phyloP scores from a whole-genome alignment of 2,797 vertebrate genomes.

The Phataginus tetradactyla region DNA sequence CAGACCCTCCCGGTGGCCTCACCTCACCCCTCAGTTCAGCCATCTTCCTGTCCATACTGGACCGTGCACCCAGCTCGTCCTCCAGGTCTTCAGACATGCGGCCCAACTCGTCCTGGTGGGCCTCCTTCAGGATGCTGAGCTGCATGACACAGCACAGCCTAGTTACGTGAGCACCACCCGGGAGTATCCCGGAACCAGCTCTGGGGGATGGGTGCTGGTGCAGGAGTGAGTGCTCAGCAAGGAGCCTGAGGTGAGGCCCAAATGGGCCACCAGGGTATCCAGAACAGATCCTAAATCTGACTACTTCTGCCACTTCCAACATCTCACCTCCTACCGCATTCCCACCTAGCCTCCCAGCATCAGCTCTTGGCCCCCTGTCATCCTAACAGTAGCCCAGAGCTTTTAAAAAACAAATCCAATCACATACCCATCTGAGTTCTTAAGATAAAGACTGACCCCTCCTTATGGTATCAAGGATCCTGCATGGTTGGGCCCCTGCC shows the following conservation, averaged over 20 bases:
- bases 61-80: conserved; percentile 95
- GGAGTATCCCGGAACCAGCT: rapidly evolving
- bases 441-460: neutral
- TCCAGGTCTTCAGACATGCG: conserved; percentile 98
- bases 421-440: neutral
- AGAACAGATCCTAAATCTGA: neutral
- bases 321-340: neutral
- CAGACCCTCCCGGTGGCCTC: neutral
- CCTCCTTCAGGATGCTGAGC: conserved; percentile 96
- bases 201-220: neutral
- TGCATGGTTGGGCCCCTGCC: neutral
- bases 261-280: rapidly evolving
- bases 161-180: neutral
- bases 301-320: too few species aligned
- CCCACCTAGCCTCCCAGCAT: neutral
- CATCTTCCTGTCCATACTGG: conserved; percentile 98
- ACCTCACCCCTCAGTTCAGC: conserved; percentile 96
- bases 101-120: conserved; percentile 96
- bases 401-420: neutral
- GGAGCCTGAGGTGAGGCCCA: neutral
- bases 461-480: neutral
- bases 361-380: neutral
- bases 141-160: conserved; percentile 67
- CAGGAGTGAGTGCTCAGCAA: neutral
- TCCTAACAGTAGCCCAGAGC: neutral